A percentile compares a stretch with the other conserved stretches of the same genome.
Conservation (phyloP, 2,797 vertebrate genomes). For the Microchirus variegatus region DNA sequence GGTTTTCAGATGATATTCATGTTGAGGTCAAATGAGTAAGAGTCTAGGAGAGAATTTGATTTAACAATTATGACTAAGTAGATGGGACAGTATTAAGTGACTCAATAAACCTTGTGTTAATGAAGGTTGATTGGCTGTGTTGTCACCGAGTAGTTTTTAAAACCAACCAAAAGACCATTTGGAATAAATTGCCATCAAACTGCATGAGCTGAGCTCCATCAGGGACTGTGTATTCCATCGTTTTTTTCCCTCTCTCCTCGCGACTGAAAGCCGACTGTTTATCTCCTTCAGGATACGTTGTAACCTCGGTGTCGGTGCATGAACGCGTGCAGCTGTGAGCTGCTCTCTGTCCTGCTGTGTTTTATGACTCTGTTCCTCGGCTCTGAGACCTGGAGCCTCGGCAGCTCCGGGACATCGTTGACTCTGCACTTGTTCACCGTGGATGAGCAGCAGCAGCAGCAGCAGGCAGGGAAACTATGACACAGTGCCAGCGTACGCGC, state of each 20-base stretch:
- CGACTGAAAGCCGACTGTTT: constrained; percentile 25
- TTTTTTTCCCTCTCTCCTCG: background rate
- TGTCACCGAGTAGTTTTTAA: no score
- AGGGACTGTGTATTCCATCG: background rate
- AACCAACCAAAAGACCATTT: no score
- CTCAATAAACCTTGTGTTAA: no score
- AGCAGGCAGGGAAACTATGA: constrained; percentile 12
- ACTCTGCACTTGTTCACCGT: constrained; percentile 20
- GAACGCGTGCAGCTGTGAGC: constrained; percentile 26
- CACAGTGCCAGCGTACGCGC: constrained; percentile 9
- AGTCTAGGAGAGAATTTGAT: no score
- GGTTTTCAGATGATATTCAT: no score
- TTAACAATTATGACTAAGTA: no score
- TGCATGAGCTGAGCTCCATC: background rate
- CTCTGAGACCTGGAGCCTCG: constrained; percentile 13
- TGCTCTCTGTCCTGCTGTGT: constrained; percentile 3
- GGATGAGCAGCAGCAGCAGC: constrained; percentile 4
- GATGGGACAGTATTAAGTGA: no score
- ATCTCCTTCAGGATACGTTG: constrained; percentile 1
- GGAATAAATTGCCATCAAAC: constrained; percentile 27
- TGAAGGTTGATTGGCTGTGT: no score
- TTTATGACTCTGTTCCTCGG: constrained; percentile 48
- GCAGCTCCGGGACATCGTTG: constrained; percentile 15
- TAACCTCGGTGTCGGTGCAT: constrained; percentile 40
- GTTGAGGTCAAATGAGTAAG: no score